These are phyloP conservation scores for Matsumurasca onukii DNA, from an alignment of 1,140 invertebrate species.

Conservation along the genomic window DNA sequence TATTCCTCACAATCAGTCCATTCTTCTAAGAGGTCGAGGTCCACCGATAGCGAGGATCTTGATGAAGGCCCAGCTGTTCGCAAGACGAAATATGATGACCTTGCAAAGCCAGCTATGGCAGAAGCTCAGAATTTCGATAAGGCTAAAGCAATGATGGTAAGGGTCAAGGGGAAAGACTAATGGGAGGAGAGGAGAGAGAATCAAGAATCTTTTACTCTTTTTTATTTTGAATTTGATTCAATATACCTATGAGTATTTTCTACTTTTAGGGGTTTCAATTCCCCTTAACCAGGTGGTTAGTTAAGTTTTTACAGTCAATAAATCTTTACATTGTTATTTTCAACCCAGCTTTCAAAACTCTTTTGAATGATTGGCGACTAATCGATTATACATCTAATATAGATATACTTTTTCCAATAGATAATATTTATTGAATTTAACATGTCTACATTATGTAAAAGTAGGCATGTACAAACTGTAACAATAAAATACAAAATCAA, in stretches of 20 bases:
- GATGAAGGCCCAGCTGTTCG: not conserved
- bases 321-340: not conserved
- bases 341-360: no score
- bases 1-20: not conserved
- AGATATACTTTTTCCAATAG: no score
- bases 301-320: not conserved
- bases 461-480: no score
- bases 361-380: no score
- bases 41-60: not conserved
- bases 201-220: not conserved
- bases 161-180: not conserved
- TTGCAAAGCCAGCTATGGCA: not conserved
- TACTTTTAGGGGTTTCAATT: not conserved
- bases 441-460: no score
- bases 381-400: no score
- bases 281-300: not conserved
- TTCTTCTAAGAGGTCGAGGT: not conserved
- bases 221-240: not conserved
- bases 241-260: not conserved
- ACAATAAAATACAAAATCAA: no score
- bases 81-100: slow-evolving; percentile 16
- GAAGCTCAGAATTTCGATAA: not conserved
- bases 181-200: no score
- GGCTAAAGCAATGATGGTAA: slow-evolving; percentile 14
- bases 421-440: no score